Evolutionary conservation across 2,888 invertebrate species (phyloP).

Genomic region (Silvanus unidentatus): DNA sequence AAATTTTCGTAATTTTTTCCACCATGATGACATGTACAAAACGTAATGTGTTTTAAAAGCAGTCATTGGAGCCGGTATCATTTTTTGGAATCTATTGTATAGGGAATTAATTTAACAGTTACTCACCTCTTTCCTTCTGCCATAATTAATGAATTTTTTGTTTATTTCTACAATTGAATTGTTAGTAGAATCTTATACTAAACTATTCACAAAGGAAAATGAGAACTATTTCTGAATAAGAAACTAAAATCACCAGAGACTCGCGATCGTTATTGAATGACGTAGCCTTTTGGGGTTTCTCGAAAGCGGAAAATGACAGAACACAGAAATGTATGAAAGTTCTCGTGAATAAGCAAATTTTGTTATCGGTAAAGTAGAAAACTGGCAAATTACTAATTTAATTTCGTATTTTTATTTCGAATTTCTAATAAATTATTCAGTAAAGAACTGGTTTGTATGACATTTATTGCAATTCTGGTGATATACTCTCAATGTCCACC

Average conservation of each 20-base stretch:
- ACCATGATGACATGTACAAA: constrained; percentile 41
- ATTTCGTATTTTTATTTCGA: not conserved
- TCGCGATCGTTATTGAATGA: constrained; percentile 40
- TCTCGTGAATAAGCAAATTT: constrained; percentile 15
- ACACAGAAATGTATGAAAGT: too few relatives aligned
- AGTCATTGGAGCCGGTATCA: not conserved
- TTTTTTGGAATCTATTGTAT: too few relatives aligned
- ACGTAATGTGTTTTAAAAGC: constrained; percentile 12
- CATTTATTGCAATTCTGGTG: not conserved
- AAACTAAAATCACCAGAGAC: constrained; percentile 20
- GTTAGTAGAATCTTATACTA: constrained; percentile 20
- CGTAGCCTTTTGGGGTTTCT: constrained; percentile 36
- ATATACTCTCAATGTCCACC: not conserved
- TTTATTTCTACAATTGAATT: constrained; percentile 15
- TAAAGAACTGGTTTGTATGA: not conserved
- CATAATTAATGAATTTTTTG: constrained; percentile 25
- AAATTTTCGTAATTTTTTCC: constrained; percentile 23
- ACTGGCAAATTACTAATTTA: not conserved
- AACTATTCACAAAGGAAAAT: constrained; percentile 17
- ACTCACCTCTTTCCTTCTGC: constrained; percentile 39
- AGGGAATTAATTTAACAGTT: constrained; percentile 4
- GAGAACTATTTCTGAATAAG: constrained; percentile 14
- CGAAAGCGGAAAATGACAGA: constrained; percentile 22
- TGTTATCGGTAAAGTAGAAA: not conserved
- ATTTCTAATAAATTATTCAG: not conserved